Evolutionary conservation across 2,797 vertebrate species (phyloP).

Genomic region (Chelon labrosus): DNA sequence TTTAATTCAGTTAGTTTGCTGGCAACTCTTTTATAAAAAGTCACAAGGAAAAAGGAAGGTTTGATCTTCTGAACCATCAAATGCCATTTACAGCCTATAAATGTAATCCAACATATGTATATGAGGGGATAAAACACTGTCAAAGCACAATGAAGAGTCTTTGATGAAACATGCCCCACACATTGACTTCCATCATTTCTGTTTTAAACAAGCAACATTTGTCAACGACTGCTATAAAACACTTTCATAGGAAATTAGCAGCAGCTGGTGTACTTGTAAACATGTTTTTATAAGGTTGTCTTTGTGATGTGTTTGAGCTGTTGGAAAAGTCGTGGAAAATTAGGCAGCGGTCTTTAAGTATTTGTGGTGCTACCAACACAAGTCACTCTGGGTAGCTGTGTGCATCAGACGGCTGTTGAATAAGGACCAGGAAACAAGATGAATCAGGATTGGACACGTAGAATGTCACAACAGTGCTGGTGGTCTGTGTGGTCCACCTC

Average conservation of each 20-base stretch:
- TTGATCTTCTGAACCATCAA: slow-evolving; percentile 40
- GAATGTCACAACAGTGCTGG: neutral
- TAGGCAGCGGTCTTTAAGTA: slow-evolving; percentile 39
- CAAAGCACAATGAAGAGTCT: slow-evolving; percentile 9
- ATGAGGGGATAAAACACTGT: slow-evolving; percentile 1
- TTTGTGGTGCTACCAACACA: slow-evolving; percentile 23
- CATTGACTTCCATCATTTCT: slow-evolving; percentile 2
- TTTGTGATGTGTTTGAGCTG: slow-evolving; percentile 38
- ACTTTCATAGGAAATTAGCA: slow-evolving; percentile 21
- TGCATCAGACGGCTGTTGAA: neutral
- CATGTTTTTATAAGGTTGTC: slow-evolving; percentile 33
- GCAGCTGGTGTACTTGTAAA: slow-evolving; percentile 47
- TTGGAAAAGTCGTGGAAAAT: slow-evolving; percentile 51
- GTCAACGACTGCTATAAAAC: slow-evolving; percentile 44
- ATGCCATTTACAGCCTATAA: slow-evolving; percentile 15
- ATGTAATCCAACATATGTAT: slow-evolving; percentile 1
- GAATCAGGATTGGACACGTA: neutral
- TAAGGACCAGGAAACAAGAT: neutral
- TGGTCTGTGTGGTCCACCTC: neutral
- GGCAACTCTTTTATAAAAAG: slow-evolving; percentile 20
- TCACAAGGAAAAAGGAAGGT: slow-evolving; percentile 9
- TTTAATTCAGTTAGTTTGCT: slow-evolving; percentile 5
- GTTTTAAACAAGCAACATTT: slow-evolving; percentile 19
- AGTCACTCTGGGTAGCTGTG: slow-evolving; percentile 12
- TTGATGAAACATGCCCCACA: slow-evolving; percentile 41